phyloP scores from a whole-genome alignment of 1,140 invertebrate species.

The Cydia splendana region DNA sequence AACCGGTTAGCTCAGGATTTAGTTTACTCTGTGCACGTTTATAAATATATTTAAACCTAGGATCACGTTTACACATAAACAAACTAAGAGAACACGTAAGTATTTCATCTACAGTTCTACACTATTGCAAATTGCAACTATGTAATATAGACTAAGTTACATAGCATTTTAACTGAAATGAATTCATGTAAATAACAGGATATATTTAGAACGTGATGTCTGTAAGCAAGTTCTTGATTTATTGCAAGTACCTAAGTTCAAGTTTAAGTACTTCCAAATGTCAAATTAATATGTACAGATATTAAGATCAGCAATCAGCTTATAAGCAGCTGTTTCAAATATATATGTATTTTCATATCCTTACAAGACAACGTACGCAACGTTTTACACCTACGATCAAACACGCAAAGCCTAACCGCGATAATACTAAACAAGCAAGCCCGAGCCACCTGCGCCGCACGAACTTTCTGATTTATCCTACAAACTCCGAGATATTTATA shows the following conservation, averaged over 20 bases:
- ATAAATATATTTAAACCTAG: background rate
- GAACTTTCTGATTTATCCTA: slow-evolving; percentile 19
- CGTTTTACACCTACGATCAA: background rate
- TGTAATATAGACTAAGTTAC: background rate
- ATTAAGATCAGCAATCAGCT: too few relatives aligned
- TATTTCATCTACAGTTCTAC: background rate
- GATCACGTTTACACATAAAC: background rate
- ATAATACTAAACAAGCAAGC: slow-evolving; percentile 15
- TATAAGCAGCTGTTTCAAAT: too few relatives aligned
- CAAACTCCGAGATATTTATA: slow-evolving; percentile 28
- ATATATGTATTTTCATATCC: too few relatives aligned
- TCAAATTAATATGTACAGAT: too few relatives aligned
- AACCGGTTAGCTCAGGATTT: background rate
- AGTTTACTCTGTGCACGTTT: background rate
- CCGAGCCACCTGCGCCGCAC: background rate
- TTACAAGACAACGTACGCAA: background rate
- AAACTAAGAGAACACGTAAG: background rate
- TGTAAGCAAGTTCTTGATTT: too few relatives aligned
- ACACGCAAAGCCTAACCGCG: background rate
- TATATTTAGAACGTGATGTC: background rate
- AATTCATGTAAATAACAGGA: background rate
- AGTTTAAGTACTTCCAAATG: too few relatives aligned
- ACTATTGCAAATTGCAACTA: background rate
- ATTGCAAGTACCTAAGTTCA: too few relatives aligned
- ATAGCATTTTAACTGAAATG: background rate